Conservation (phyloP, 2,797 vertebrate species). For the Naso thynnoides region DNA sequence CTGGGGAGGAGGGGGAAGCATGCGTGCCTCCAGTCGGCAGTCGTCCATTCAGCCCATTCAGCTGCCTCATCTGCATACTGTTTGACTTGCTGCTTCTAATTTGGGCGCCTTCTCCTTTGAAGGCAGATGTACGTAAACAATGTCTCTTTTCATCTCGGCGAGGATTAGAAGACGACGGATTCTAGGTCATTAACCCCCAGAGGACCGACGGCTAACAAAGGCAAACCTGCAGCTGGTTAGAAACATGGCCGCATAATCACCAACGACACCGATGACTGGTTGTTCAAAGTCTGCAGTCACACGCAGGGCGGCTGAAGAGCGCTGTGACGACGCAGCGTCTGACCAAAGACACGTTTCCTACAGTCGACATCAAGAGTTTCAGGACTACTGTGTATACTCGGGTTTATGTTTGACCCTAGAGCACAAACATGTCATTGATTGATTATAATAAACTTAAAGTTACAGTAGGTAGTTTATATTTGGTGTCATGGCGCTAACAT, state of each 20-base stretch:
- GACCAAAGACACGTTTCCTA: not conserved
- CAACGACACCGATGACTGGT: not conserved
- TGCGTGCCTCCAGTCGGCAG: conserved; percentile 51
- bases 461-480: too few species aligned
- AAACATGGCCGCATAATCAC: conserved; percentile 21
- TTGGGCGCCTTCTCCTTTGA: conserved; percentile 63
- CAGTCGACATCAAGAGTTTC: too few species aligned
- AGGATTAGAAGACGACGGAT: conserved; percentile 64
- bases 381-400: too few species aligned
- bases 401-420: too few species aligned
- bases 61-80: conserved; percentile 75
- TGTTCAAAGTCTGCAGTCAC: not conserved
- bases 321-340: not conserved
- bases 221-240: conserved; percentile 31
- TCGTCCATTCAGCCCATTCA: conserved; percentile 56
- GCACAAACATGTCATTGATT: too few species aligned
- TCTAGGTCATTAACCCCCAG: conserved; percentile 68
- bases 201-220: conserved; percentile 59
- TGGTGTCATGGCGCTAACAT: too few species aligned
- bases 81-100: conserved; percentile 71
- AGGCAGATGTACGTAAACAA: conserved; percentile 74
- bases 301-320: conserved; percentile 10
- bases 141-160: conserved; percentile 64
- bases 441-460: too few species aligned
- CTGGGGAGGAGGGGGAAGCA: conserved; percentile 29